These are phyloP conservation scores for Hesperia comma DNA, from an alignment of 2,888 invertebrate species.

Conservation along the genomic window DNA sequence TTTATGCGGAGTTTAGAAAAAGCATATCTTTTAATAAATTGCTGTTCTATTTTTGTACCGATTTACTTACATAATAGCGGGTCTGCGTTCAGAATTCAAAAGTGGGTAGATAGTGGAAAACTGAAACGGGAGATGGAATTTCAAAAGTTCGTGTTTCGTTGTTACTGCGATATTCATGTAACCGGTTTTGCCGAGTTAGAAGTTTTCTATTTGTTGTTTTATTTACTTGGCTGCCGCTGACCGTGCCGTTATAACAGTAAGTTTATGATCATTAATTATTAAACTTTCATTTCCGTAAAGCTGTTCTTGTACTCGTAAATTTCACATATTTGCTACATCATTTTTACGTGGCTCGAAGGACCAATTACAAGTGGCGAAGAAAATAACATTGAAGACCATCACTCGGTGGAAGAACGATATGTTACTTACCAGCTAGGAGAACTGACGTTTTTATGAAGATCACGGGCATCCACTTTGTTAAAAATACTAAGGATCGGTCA, in stretches of 20 bases:
- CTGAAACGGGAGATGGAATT: conserved; percentile 12
- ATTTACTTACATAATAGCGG: conserved; percentile 9
- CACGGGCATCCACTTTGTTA: no score
- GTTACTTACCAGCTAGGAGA: no score
- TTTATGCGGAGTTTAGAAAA: conserved; percentile 10
- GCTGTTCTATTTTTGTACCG: conserved; percentile 8
- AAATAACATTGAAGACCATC: no score
- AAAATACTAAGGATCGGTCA: no score
- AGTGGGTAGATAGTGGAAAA: conserved; percentile 12
- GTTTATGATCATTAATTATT: background rate
- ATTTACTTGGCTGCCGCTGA: background rate
- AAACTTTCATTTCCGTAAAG: background rate
- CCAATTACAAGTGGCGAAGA: no score
- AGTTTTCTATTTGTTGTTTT: conserved; percentile 12
- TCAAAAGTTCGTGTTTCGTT: conserved; percentile 11
- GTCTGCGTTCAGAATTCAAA: conserved; percentile 16
- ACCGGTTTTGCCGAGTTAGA: conserved; percentile 7
- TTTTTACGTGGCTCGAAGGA: no score
- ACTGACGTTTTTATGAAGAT: no score
- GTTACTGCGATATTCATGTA: conserved; percentile 16
- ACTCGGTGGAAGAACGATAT: no score
- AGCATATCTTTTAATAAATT: conserved; percentile 13
- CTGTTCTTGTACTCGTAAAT: no score
- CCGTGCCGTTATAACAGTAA: background rate
- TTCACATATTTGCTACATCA: no score